Conservation (phyloP, 1,140 invertebrate species). For the Zaprionus nigranus region DNA sequence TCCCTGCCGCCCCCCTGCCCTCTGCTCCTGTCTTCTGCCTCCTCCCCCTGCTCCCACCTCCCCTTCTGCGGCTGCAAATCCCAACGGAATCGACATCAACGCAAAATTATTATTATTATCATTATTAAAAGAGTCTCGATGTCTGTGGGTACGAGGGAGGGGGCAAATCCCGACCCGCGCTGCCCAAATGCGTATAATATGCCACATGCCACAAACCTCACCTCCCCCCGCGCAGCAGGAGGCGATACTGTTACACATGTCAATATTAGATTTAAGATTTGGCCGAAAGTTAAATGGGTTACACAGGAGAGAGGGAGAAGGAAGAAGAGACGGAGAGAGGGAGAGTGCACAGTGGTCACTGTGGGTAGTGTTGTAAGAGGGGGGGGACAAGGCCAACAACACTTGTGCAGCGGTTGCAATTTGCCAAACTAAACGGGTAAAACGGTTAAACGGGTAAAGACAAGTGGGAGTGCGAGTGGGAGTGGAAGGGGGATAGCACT, state of each 20-base stretch:
- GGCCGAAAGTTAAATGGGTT: conserved; percentile 71
- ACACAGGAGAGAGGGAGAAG: not conserved
- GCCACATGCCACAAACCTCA: conserved; percentile 47
- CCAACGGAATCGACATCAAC: conserved; percentile 67
- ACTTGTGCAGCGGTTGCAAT: conserved; percentile 59
- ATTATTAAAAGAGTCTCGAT: conserved; percentile 71
- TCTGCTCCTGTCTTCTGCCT: not conserved
- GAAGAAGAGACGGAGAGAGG: not conserved
- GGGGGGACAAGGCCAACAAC: conserved; percentile 23
- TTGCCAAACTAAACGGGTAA: not conserved
- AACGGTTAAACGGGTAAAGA: not conserved
- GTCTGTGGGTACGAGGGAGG: not conserved
- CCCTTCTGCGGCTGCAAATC: conserved; percentile 34
- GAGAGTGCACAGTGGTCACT: conserved; percentile 18
- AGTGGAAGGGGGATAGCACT: not conserved
- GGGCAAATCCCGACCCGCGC: conserved; percentile 37
- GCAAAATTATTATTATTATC: conserved; percentile 73
- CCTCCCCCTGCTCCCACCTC: not conserved
- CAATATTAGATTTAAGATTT: conserved; percentile 69
- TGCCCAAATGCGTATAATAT: conserved; percentile 68
- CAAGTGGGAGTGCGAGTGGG: not conserved
- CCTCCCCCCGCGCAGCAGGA: conserved; percentile 34
- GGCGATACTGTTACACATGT: conserved; percentile 64
- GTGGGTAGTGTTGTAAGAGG: too few species aligned
- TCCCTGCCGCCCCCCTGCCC: conserved; percentile 4